These are phyloP conservation scores for Orientallactaga bullata DNA, from an alignment of 2,113 vertebrate species.

Conservation along the genomic window DNA sequence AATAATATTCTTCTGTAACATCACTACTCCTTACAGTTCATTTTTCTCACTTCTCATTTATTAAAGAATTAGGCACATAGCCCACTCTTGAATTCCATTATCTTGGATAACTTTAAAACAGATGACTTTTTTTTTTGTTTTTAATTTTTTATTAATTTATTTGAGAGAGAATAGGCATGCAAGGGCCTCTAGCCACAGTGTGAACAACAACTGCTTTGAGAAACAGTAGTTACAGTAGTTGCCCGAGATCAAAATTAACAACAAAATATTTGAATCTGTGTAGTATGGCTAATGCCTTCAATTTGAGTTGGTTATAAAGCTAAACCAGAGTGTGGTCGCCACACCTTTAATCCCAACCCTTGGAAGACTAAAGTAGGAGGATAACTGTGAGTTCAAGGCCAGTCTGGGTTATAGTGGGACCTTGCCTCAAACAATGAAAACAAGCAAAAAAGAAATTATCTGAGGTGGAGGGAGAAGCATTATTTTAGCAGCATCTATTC, in stretches of 20 bases:
- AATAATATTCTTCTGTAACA: too few species aligned
- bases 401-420: too few species aligned
- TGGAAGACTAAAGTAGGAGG: too few species aligned
- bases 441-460: background rate
- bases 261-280: too few species aligned
- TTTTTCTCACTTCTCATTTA: background rate
- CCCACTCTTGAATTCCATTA: slow-evolving; percentile 25
- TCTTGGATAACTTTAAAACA: background rate
- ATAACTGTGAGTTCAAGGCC: too few species aligned
- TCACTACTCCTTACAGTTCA: background rate
- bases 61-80: background rate
- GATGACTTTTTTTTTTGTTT: background rate
- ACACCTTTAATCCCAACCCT: too few species aligned
- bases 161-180: too few species aligned
- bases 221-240: slow-evolving; percentile 79
- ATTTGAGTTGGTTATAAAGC: background rate
- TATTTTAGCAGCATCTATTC: background rate
- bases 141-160: too few species aligned
- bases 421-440: too few species aligned
- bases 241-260: background rate
- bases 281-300: background rate
- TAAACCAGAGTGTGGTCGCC: background rate
- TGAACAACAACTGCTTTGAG: slow-evolving; percentile 93
- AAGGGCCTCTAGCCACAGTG: slow-evolving; percentile 53
- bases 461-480: background rate